Evolutionary conservation across 2,797 vertebrate genomes (phyloP).

Genomic region (Urocyon cinereoargenteus): DNA sequence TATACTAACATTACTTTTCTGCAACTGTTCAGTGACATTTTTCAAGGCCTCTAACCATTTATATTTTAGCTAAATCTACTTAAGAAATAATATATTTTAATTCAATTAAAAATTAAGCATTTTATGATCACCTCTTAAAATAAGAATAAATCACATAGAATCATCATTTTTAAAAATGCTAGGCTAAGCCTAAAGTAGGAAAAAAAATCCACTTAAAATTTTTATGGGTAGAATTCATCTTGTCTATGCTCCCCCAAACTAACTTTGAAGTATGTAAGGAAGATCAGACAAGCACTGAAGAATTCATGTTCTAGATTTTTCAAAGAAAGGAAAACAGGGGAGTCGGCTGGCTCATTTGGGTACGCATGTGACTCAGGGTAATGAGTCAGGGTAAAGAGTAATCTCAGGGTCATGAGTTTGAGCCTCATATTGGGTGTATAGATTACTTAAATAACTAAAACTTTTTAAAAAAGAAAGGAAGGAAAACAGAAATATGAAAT

Average conservation of each 20-base stretch:
- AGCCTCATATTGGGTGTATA: background rate
- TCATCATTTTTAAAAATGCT: background rate
- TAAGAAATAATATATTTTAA: background rate
- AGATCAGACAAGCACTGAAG: background rate
- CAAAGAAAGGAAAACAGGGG: background rate
- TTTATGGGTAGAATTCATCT: background rate
- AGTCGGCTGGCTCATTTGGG: background rate
- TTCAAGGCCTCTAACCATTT: background rate
- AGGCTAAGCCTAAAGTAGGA: background rate
- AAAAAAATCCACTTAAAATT: background rate
- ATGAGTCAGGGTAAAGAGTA: no score
- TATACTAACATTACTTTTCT: background rate
- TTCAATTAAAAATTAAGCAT: constrained; percentile 20
- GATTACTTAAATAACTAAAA: background rate
- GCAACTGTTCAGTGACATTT: background rate
- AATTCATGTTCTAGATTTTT: background rate
- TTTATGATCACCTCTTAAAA: background rate
- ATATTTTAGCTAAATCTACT: background rate
- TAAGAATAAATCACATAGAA: background rate
- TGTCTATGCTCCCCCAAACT: background rate
- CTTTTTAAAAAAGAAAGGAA: background rate
- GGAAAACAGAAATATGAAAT: background rate
- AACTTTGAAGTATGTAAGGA: background rate
- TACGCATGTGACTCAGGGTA: background rate
- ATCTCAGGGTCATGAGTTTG: background rate